A percentile compares a stretch with the other conserved stretches of the same genome.
Evolutionary conservation across 2,113 vertebrate species (phyloP).

Genomic region (Callipepla squamata): DNA sequence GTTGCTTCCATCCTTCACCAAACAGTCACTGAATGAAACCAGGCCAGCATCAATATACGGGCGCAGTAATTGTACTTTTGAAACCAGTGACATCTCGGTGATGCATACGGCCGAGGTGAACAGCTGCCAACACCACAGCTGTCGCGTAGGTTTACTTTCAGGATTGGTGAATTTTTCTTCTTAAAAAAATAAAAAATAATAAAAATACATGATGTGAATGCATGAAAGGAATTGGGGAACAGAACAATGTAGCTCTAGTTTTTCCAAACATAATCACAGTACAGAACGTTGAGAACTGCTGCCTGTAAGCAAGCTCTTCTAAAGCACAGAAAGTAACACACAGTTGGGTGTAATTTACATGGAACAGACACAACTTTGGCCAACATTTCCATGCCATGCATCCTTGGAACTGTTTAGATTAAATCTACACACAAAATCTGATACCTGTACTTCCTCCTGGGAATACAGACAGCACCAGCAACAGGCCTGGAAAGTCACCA

Average conservation of each 20-base stretch:
- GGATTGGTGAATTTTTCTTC: background rate
- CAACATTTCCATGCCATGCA: background rate
- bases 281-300: background rate
- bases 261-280: background rate
- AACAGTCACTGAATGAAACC: background rate
- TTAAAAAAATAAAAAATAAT: background rate
- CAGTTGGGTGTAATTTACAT: background rate
- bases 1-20: background rate
- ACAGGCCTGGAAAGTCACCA: background rate
- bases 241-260: background rate
- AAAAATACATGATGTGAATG: background rate
- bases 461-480: background rate
- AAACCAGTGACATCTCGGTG: conserved; percentile 11
- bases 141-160: conserved; percentile 52
- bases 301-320: background rate
- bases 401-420: background rate
- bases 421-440: background rate
- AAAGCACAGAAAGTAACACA: background rate
- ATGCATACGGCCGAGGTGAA: background rate
- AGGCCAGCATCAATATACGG: conserved; percentile 9
- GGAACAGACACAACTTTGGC: background rate
- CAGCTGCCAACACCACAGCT: background rate
- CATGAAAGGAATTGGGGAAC: background rate
- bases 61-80: background rate
- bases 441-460: background rate